Evolutionary conservation across 1,140 invertebrate genomes (phyloP).

Genomic region (Drosophila setifemur): DNA sequence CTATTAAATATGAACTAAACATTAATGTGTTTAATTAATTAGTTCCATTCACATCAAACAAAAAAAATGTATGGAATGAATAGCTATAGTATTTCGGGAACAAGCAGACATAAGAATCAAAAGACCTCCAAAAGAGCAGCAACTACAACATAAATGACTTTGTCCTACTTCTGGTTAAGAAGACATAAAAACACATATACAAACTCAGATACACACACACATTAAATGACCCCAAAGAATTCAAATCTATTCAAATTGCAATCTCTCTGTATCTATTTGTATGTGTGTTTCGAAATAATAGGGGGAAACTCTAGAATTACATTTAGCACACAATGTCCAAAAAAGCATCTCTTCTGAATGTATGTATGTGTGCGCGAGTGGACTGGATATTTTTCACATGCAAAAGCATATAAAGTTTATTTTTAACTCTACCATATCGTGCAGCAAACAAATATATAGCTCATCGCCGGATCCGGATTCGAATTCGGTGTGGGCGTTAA

Average conservation of each 20-base stretch:
- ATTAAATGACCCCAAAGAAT: conserved; percentile 59
- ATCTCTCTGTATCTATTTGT: conserved; percentile 30
- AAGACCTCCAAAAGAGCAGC: conserved; percentile 37
- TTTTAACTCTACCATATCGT: conserved; percentile 60
- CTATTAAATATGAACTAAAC: no score
- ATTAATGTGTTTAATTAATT: no score
- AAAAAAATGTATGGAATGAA: no score
- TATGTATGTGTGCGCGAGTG: conserved; percentile 27
- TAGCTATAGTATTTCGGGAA: background rate
- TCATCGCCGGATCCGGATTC: conserved; percentile 20
- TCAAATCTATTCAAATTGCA: conserved; percentile 70
- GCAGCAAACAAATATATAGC: conserved; percentile 50
- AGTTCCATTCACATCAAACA: no score
- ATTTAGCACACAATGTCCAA: conserved; percentile 70
- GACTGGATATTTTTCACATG: conserved; percentile 63
- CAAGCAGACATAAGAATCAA: background rate
- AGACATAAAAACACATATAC: conserved; percentile 5
- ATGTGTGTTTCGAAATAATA: conserved; percentile 56
- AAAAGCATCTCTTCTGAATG: conserved; percentile 46
- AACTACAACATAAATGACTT: conserved; percentile 67
- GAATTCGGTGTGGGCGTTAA: conserved; percentile 56
- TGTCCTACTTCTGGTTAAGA: conserved; percentile 48
- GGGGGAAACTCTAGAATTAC: conserved; percentile 72
- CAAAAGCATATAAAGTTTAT: conserved; percentile 73
- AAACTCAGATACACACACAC: background rate